Evolutionary conservation across 2,797 vertebrate species (phyloP).

Genomic region (Petrocephalus sullivani): DNA sequence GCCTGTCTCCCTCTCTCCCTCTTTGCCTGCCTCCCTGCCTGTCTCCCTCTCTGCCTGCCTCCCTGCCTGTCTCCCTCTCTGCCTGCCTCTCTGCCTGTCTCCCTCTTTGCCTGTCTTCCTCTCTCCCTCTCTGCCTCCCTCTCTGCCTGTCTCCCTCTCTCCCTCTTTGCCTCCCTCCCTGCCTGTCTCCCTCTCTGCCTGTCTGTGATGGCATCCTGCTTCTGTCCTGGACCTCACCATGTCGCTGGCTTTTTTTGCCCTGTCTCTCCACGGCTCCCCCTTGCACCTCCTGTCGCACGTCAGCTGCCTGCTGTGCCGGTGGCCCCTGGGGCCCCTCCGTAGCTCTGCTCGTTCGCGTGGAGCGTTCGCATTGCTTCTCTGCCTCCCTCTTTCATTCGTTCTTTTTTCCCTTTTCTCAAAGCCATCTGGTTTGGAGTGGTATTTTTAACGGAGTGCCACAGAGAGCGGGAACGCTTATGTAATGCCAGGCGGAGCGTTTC

Average conservation of each 20-base stretch:
- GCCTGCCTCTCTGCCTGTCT: not conserved
- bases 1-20: not conserved
- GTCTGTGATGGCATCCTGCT: not conserved
- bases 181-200: not conserved
- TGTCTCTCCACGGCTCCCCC: not conserved
- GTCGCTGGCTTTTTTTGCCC: not conserved
- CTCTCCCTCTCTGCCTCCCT: no score
- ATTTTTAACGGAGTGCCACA: not conserved
- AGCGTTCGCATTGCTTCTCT: not conserved
- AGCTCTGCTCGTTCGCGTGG: not conserved
- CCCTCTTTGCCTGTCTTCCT: not conserved
- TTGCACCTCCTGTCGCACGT: not conserved
- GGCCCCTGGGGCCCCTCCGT: not conserved
- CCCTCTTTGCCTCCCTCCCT: no score
- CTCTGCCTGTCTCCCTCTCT: not conserved
- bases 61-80: not conserved
- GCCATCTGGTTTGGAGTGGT: slow-evolving; percentile 12
- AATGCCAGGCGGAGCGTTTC: not conserved
- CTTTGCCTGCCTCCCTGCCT: not conserved
- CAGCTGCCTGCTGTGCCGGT: not conserved
- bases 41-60: not conserved
- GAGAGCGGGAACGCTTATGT: not conserved
- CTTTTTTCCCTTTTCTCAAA: not conserved
- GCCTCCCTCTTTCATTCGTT: not conserved
- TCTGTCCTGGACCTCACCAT: not conserved